phyloP scores from a whole-genome alignment of 1,140 invertebrate species.

The Magallana ariakensis region DNA sequence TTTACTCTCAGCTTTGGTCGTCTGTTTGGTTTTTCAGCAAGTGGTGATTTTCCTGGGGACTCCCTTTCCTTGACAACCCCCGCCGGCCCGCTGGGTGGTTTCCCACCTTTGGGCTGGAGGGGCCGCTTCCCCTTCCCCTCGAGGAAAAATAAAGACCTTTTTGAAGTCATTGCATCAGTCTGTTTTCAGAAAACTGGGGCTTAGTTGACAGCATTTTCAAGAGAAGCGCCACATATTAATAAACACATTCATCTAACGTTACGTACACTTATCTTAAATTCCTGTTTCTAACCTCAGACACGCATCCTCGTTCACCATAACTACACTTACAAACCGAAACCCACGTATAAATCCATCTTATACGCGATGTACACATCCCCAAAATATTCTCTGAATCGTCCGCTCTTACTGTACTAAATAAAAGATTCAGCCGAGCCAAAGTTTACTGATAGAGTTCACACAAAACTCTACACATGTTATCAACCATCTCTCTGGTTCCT shows the following conservation, averaged over 20 bases:
- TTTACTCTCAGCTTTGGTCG: conserved; percentile 28
- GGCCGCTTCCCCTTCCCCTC: conserved; percentile 7
- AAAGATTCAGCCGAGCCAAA: not conserved
- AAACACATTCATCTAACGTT: not conserved
- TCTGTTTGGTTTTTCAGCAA: conserved; percentile 2
- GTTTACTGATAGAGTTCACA: conserved; percentile 16
- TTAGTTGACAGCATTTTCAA: not conserved
- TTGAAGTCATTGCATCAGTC: not conserved
- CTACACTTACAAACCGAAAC: not conserved
- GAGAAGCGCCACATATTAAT: conserved; percentile 1
- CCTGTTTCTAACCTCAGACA: not conserved
- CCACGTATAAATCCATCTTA: not conserved
- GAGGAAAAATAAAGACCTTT: conserved; percentile 30
- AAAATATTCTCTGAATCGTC: not conserved
- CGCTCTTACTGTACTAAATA: not conserved
- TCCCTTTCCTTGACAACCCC: not conserved
- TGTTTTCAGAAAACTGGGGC: not conserved
- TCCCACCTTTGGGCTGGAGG: not conserved
- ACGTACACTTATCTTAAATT: not conserved
- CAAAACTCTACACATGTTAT: conserved; percentile 16
- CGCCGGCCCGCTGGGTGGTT: not conserved
- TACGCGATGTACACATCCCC: not conserved
- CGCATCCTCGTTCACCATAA: not conserved
- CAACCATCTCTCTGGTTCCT: not conserved
- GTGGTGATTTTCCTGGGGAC: not conserved